Percentiles rank a stretch among this genome's conserved stretches.
Conservation (phyloP, 2,113 vertebrate genomes). For the Sapajus apella region DNA sequence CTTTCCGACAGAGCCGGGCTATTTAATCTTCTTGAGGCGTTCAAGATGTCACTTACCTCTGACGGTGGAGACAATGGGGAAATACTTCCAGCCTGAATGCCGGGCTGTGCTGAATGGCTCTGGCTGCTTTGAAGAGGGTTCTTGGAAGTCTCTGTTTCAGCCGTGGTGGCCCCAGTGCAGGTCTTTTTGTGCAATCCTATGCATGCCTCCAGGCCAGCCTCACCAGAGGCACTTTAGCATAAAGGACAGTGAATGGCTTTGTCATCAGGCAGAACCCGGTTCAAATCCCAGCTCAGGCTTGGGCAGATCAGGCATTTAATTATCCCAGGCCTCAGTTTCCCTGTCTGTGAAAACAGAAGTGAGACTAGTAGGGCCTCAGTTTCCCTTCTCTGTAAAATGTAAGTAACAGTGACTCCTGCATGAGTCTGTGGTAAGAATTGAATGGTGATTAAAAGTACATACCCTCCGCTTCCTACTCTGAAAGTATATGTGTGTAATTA, state of each 20-base stretch:
- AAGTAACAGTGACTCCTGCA: not conserved
- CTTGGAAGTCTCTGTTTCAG: conserved; percentile 88
- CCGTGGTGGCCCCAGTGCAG: conserved; percentile 87
- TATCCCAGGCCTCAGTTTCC: conserved; percentile 48
- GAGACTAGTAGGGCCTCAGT: not conserved
- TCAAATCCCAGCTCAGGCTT: conserved; percentile 44
- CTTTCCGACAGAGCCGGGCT: conserved; percentile 92
- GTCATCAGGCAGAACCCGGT: conserved; percentile 1
- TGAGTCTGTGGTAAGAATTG: fast-evolving
- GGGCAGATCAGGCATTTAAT: not conserved
- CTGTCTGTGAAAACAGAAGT: not conserved
- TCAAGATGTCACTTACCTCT: conserved; percentile 96
- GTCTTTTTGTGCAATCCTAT: conserved; percentile 83
- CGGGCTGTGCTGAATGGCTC: conserved; percentile 87
- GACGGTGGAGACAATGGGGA: conserved; percentile 90
- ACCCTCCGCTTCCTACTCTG: not conserved
- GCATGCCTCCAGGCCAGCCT: conserved; percentile 75
- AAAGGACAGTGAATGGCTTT: conserved; percentile 28
- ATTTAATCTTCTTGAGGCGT: conserved; percentile 97
- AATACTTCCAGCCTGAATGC: conserved; percentile 90
- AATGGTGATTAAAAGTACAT: not conserved
- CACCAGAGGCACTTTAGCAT: not conserved
- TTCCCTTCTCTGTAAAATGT: not conserved
- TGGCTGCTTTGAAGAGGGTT: conserved; percentile 90
- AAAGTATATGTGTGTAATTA: not conserved